Evolutionary conservation across 2,113 vertebrate genomes (phyloP).

Genomic region (Nettapus auritus): DNA sequence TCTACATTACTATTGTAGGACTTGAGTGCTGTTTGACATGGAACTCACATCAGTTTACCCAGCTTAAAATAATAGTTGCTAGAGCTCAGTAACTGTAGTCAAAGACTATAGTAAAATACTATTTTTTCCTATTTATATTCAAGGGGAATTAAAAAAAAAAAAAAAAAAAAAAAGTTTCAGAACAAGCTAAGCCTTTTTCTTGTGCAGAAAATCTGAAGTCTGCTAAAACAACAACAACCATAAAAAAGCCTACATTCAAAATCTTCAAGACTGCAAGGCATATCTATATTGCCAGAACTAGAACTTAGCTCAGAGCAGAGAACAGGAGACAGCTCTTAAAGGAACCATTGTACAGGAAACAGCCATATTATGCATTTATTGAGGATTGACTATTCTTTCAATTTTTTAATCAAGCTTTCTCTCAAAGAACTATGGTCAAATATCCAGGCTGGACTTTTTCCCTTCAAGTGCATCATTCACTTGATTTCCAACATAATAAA

Average conservation of each 20-base stretch:
- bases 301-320: neutral
- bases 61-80: constrained; percentile 16
- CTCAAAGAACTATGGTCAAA: constrained; percentile 24
- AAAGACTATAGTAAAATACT: constrained; percentile 7
- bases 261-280: constrained; percentile 10
- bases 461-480: constrained; percentile 59
- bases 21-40: neutral
- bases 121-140: constrained; percentile 7
- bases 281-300: constrained; percentile 21
- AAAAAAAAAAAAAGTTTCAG: neutral
- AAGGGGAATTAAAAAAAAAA: neutral
- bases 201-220: neutral
- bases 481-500: constrained; percentile 18
- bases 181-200: constrained; percentile 44
- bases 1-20: neutral
- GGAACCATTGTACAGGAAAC: constrained; percentile 43
- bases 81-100: constrained; percentile 7
- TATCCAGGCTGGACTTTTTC: constrained; percentile 37
- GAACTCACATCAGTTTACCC: neutral
- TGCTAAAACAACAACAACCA: neutral
- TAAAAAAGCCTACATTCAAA: neutral
- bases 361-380: constrained; percentile 44
- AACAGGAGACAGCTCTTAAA: constrained; percentile 37
- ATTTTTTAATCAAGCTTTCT: constrained; percentile 59
- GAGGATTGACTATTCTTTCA: constrained; percentile 19